These are phyloP conservation scores for Pterostichus madidus DNA, from an alignment of 2,888 invertebrate genomes.

Conservation along the genomic window DNA sequence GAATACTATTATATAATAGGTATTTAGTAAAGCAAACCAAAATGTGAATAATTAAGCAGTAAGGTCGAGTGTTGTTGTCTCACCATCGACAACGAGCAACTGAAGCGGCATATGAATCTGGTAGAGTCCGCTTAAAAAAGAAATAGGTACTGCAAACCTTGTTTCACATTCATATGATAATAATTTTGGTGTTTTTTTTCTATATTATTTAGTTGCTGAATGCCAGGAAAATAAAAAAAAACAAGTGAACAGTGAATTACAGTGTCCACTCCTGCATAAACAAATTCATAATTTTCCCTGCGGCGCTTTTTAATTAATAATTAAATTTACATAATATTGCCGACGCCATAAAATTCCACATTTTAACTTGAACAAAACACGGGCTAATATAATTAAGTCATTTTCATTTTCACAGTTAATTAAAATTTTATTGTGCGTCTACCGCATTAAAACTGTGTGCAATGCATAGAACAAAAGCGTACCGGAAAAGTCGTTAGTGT, in stretches of 20 bases:
- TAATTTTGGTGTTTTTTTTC: too few relatives aligned
- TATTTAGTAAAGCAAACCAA: too few relatives aligned
- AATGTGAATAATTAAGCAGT: too few relatives aligned
- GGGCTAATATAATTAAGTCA: slow-evolving; percentile 51
- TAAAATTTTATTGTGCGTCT: slow-evolving; percentile 51
- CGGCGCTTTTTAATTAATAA: slow-evolving; percentile 34
- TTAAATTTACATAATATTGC: slow-evolving; percentile 51
- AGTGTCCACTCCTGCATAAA: slow-evolving; percentile 26
- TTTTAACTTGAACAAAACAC: slow-evolving; percentile 39
- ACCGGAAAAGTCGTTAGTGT: slow-evolving; percentile 29
- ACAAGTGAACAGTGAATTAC: slow-evolving; percentile 9
- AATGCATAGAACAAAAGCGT: slow-evolving; percentile 33
- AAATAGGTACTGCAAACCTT: too few relatives aligned
- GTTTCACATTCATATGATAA: too few relatives aligned
- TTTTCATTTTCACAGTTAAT: slow-evolving; percentile 51
- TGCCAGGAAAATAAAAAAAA: neutral
- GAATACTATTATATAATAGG: too few relatives aligned
- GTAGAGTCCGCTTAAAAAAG: too few relatives aligned
- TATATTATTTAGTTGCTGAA: neutral
- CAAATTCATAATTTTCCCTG: slow-evolving; percentile 35
- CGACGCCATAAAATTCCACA: slow-evolving; percentile 15
- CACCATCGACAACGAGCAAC: too few relatives aligned
- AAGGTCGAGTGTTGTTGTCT: too few relatives aligned
- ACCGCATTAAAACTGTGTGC: slow-evolving; percentile 44
- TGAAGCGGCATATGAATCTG: too few relatives aligned